These are phyloP conservation scores for Steinernema feltiae DNA, from an alignment of 1,140 invertebrate genomes.

Conservation along the genomic window DNA sequence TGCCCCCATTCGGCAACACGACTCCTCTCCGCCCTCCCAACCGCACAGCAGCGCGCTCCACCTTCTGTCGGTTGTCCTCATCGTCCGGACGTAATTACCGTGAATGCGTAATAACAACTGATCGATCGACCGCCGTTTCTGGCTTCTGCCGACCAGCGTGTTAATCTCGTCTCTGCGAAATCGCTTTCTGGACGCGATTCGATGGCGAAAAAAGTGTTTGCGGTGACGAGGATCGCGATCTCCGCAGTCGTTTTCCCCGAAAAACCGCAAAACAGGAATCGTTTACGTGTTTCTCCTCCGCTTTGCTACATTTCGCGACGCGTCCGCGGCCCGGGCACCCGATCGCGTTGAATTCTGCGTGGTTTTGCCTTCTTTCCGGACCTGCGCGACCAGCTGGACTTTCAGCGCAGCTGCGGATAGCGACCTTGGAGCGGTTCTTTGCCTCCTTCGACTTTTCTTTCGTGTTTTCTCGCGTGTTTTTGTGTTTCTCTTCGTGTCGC, in stretches of 20 bases:
- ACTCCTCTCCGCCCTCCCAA: not conserved
- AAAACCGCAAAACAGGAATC: conserved; percentile 11
- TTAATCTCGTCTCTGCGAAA: too few species aligned
- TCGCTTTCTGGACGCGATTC: too few species aligned
- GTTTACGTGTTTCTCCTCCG: not conserved
- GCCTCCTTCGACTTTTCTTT: not conserved
- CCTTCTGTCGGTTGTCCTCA: conserved; percentile 2
- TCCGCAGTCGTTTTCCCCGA: not conserved
- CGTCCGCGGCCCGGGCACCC: not conserved
- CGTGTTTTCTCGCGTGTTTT: not conserved
- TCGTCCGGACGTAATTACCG: not conserved
- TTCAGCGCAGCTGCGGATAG: not conserved
- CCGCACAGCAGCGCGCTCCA: not conserved
- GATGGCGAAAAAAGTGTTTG: not conserved
- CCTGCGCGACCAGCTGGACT: not conserved
- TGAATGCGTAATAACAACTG: conserved; percentile 14
- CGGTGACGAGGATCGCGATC: not conserved
- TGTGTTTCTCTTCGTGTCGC: not conserved
- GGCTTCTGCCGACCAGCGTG: not conserved
- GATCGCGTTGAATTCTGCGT: too few species aligned
- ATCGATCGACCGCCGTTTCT: not conserved
- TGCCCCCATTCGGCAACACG: not conserved
- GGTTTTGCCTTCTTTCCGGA: too few species aligned
- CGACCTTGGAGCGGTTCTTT: not conserved
- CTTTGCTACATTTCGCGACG: not conserved